Base-by-base conservation (phyloP, 2,888 invertebrate genomes). In the Dryococelus australis region DNA sequence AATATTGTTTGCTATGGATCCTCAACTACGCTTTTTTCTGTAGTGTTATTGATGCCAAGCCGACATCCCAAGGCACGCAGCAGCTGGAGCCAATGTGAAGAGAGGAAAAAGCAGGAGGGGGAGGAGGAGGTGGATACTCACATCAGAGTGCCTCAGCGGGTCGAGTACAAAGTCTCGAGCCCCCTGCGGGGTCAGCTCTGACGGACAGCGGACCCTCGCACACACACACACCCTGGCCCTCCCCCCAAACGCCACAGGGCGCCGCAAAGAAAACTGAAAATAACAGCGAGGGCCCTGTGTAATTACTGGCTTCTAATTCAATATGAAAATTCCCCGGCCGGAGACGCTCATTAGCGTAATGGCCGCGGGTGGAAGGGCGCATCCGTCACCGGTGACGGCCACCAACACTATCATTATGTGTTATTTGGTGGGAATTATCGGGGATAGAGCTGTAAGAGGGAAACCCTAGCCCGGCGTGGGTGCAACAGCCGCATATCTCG, bases 271-370 rank as follows among this genome's bases (percentile, higher is more conserved):
- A 65, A 65, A 24, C 65, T 65, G 65, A 65, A 65, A 65, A 65
- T 65, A 65, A 65, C 65, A 65, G n/a, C 65, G 12, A 65, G 65
- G 65, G 51, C 24, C 65, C 65, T 65, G 65, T 65, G 65, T 83
- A 83, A 83, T 83, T 83, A 83, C 83, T 83, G 83, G 43, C 83
- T 83, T 83, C 83, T 83, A 83, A 83, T 83, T 83, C 83, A 83
- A 83, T 83, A 83, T 83, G 83, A 83, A 83, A 83, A 83, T 83
- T 83, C 83, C 83, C 35, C 83, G 28, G 28, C 83, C 24, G 20
- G 65, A n/a, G 65, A 65, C 65, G 65, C 65, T 65, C 65, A 65
- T 65, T 65, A 65, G 65, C 65, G 20, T 65, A 65, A 65, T 65
- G 65, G 65, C 65, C 65, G 65, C 65, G 65, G 65, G 65, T n/a